phyloP scores from a whole-genome alignment of 1,140 invertebrate species.

The Harpegnathos saltator region DNA sequence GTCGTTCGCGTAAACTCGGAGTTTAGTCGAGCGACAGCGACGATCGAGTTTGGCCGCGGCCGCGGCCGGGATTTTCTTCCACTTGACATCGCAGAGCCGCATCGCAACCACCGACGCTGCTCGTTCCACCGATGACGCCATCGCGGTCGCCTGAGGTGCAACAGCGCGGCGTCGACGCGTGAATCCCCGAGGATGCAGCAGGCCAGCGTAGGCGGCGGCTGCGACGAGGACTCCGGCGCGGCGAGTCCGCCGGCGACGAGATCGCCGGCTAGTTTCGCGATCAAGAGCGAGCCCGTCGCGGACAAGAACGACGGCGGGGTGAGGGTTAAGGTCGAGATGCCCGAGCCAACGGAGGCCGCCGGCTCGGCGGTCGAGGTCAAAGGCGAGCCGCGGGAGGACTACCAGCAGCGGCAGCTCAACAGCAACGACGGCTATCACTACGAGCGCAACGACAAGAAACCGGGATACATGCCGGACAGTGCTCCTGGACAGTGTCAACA shows the following conservation, averaged over 20 bases:
- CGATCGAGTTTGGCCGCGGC: no score
- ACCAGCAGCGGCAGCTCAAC: conserved; percentile 37
- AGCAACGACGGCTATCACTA: conserved; percentile 47
- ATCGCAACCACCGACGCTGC: no score
- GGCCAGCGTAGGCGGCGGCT: conserved; percentile 74
- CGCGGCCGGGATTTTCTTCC: no score
- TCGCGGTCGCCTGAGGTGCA: conserved; percentile 31
- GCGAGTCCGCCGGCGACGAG: conserved; percentile 36
- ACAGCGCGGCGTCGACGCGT: conserved; percentile 31
- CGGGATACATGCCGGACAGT: conserved; percentile 40
- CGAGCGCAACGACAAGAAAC: conserved; percentile 53
- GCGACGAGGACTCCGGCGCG: conserved; percentile 52
- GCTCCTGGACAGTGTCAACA: conserved; percentile 45
- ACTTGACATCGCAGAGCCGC: background rate
- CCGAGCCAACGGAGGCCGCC: conserved; percentile 47
- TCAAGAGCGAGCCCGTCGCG: conserved; percentile 56
- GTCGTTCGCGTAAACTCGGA: no score
- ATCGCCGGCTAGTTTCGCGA: conserved; percentile 38
- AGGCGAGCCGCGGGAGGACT: conserved; percentile 66
- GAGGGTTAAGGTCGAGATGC: conserved; percentile 63
- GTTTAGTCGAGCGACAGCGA: no score
- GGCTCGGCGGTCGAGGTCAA: conserved; percentile 69
- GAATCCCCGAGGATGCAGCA: conserved; percentile 76
- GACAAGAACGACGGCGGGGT: conserved; percentile 61
- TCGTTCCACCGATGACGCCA: background rate